A percentile compares a stretch with the other conserved stretches of the same genome.
Evolutionary conservation across 2,888 invertebrate species (phyloP).

Genomic region (Choreutis nemorana): DNA sequence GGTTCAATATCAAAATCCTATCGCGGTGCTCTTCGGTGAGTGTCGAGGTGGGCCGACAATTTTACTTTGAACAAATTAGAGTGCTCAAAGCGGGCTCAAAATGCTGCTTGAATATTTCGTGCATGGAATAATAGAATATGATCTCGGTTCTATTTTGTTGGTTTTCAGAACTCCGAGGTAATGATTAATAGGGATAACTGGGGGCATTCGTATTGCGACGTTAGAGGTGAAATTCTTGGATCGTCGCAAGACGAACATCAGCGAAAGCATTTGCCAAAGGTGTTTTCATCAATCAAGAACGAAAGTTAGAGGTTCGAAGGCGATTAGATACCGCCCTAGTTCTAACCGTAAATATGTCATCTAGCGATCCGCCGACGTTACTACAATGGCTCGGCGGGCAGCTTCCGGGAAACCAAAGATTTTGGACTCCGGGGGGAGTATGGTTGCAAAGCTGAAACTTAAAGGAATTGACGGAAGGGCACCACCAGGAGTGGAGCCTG

Average conservation of each 20-base stretch:
- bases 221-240: slow-evolving; percentile 74
- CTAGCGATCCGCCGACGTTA: slow-evolving; percentile 67
- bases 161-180: slow-evolving; percentile 65
- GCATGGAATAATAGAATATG: slow-evolving; percentile 74
- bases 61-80: slow-evolving; percentile 75
- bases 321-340: slow-evolving; percentile 74
- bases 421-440: slow-evolving; percentile 71
- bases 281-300: slow-evolving; percentile 74
- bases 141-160: slow-evolving; percentile 71
- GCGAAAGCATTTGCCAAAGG: slow-evolving; percentile 76
- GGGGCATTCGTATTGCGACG: slow-evolving; percentile 71
- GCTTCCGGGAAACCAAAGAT: slow-evolving; percentile 69
- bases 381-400: slow-evolving; percentile 66
- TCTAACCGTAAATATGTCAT: slow-evolving; percentile 72
- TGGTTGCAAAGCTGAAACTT: slow-evolving; percentile 71
- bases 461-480: slow-evolving; percentile 73
- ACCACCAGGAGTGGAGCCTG: slow-evolving; percentile 78
- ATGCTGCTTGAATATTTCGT: slow-evolving; percentile 50
- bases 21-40: slow-evolving; percentile 23
- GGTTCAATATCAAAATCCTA: slow-evolving; percentile 24
- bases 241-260: slow-evolving; percentile 66
- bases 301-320: slow-evolving; percentile 74
- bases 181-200: slow-evolving; percentile 71
- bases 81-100: slow-evolving; percentile 68
- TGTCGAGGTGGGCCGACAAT: slow-evolving; percentile 41